Conservation (phyloP, 1,140 invertebrate genomes). For the Papilio aristodemus region DNA sequence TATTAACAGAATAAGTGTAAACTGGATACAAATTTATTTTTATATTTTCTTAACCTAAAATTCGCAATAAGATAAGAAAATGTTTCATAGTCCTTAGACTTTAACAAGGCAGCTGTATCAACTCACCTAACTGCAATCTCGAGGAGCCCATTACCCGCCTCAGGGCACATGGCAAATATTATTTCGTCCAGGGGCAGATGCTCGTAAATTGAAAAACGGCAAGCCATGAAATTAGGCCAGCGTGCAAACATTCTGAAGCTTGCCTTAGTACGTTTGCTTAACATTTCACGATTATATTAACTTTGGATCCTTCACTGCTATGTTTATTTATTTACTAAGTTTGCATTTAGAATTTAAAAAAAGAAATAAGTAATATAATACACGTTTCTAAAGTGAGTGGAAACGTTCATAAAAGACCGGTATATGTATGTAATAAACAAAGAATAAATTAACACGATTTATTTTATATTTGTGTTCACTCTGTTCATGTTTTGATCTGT, state of each 20-base stretch:
- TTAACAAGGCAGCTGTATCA: constrained; percentile 46
- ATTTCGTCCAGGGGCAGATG: constrained; percentile 38
- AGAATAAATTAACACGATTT: too few species aligned
- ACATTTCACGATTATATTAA: constrained; percentile 20
- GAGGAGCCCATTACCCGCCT: constrained; percentile 43
- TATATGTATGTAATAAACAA: too few species aligned
- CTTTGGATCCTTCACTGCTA: background rate
- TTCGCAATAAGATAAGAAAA: background rate
- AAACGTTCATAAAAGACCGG: too few species aligned
- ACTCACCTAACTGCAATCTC: constrained; percentile 43
- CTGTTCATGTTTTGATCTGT: too few species aligned
- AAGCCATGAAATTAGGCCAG: constrained; percentile 20
- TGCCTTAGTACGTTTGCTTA: constrained; percentile 2
- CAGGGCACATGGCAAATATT: constrained; percentile 46
- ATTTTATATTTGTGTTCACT: too few species aligned
- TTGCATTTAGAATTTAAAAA: background rate
- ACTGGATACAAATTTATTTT: background rate
- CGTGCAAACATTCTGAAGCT: constrained; percentile 13
- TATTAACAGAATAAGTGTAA: too few species aligned
- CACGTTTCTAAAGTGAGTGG: background rate
- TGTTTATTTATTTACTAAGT: background rate
- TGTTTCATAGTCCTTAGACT: constrained; percentile 32
- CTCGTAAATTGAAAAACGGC: constrained; percentile 40
- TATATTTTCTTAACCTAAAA: background rate
- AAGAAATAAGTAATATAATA: background rate